A percentile compares a stretch with the other conserved stretches of the same genome.
Conservation (phyloP, 1,140 invertebrate species). For the Drosophila busckii region DNA sequence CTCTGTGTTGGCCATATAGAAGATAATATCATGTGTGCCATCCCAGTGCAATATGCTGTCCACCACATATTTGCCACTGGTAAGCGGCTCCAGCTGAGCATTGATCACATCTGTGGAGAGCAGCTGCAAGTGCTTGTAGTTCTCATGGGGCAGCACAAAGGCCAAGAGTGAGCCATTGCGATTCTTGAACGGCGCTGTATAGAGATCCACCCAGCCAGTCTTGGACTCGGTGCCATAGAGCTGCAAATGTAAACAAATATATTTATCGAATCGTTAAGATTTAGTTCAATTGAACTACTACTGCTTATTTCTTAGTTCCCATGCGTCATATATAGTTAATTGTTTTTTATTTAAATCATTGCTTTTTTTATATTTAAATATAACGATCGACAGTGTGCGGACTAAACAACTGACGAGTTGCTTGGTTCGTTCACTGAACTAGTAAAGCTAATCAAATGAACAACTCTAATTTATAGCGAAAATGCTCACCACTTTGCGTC, state of each 20-base stretch:
- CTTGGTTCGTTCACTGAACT: no score
- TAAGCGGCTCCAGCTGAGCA: constrained; percentile 74
- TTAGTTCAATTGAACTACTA: no score
- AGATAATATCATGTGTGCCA: constrained; percentile 83
- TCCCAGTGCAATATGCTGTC: constrained; percentile 90
- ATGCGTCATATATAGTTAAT: no score
- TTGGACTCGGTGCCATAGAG: constrained; percentile 63
- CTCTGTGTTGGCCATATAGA: constrained; percentile 83
- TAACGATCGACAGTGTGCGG: no score
- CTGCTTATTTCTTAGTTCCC: no score
- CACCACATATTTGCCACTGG: constrained; percentile 88
- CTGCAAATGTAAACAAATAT: constrained; percentile 11
- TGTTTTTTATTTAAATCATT: no score
- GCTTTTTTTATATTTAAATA: no score
- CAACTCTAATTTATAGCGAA: background rate
- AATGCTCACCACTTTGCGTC: constrained; percentile 43
- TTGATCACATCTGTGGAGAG: constrained; percentile 76
- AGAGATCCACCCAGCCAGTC: constrained; percentile 86
- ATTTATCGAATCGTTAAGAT: no score
- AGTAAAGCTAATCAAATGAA: background rate
- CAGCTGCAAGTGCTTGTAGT: constrained; percentile 85
- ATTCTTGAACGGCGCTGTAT: constrained; percentile 82
- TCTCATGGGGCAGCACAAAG: constrained; percentile 84
- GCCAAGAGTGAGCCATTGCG: constrained; percentile 81
- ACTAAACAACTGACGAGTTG: no score